Conservation (phyloP, 2,113 vertebrate species). For the Ellobius talpinus region DNA sequence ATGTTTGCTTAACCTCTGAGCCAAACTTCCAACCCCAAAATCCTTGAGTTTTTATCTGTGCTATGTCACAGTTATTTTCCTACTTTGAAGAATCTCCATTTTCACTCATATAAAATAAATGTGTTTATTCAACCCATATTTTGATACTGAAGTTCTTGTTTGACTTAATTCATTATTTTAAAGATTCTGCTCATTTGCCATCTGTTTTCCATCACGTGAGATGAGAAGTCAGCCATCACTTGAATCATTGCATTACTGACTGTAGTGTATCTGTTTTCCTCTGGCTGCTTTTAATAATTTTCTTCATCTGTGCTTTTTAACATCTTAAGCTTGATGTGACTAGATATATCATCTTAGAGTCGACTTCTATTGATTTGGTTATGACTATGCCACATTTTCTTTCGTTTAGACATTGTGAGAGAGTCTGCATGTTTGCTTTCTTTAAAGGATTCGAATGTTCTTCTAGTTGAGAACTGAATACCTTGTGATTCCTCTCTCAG, state of each 20-base stretch:
- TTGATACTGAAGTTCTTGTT: background rate
- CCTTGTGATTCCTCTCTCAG: background rate
- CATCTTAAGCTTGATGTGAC: background rate
- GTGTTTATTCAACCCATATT: conserved; percentile 12
- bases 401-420: background rate
- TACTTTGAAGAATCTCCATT: conserved; percentile 2
- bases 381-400: background rate
- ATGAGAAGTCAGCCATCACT: background rate
- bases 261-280: background rate
- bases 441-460: background rate
- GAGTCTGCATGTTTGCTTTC: background rate
- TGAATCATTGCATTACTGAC: background rate
- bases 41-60: background rate
- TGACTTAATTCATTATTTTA: background rate
- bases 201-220: background rate
- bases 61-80: background rate
- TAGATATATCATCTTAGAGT: background rate
- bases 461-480: background rate
- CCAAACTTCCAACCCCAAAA: background rate
- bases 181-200: background rate
- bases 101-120: conserved; percentile 26
- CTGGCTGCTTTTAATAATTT: background rate
- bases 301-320: background rate
- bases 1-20: background rate
- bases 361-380: background rate